Conservation (phyloP, 2,797 vertebrate genomes). For the Cercopithecus neglectus region DNA sequence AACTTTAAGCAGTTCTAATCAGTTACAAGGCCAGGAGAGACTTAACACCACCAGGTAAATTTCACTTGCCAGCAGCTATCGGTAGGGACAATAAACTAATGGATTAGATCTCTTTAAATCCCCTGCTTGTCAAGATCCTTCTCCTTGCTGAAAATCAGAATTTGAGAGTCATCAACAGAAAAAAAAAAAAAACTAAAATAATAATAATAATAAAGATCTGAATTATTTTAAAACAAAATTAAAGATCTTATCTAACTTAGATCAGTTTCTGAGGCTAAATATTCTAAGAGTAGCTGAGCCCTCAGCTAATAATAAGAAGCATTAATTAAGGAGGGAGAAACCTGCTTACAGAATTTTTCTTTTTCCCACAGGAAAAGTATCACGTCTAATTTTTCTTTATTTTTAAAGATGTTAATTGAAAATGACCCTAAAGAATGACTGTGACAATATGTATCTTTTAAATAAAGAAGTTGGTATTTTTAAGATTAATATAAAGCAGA, state of each 20-base stretch:
- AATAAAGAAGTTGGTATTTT: constrained; percentile 37
- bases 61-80: neutral
- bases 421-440: constrained; percentile 19
- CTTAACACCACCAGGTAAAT: constrained; percentile 1
- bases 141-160: constrained; percentile 29
- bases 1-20: constrained; percentile 36
- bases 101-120: constrained; percentile 1
- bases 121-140: neutral
- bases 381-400: neutral
- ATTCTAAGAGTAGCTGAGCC: neutral
- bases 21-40: neutral
- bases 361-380: neutral
- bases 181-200: neutral
- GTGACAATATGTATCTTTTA: constrained; percentile 2
- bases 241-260: neutral
- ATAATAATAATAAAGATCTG: neutral
- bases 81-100: neutral
- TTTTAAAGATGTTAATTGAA: constrained; percentile 43
- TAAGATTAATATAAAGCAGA: neutral
- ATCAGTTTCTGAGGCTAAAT: neutral
- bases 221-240: neutral
- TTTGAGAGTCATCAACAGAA: neutral
- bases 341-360: neutral
- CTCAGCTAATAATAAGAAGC: neutral
- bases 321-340: neutral